Conservation (phyloP, 2,888 invertebrate species). For the Lacanobia oleracea region DNA sequence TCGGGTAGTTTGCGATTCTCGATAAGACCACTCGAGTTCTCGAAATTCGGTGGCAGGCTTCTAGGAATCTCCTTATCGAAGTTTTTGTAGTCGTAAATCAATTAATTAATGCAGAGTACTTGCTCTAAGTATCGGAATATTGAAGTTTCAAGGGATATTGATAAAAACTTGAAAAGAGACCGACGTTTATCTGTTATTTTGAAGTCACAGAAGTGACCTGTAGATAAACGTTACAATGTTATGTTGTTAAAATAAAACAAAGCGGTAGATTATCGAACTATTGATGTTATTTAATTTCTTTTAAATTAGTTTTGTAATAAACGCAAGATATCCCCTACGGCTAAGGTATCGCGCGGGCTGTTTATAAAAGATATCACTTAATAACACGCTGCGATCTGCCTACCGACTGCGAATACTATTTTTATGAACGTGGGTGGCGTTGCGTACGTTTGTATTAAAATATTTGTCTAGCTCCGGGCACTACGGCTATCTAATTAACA, state of each 20-base stretch:
- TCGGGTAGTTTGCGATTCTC: slow-evolving; percentile 47
- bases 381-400: slow-evolving; percentile 69
- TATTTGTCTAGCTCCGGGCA: slow-evolving; percentile 76
- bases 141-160: slow-evolving; percentile 16
- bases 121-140: slow-evolving; percentile 10
- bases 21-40: slow-evolving; percentile 43
- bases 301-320: slow-evolving; percentile 46
- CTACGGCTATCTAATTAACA: slow-evolving; percentile 67
- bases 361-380: slow-evolving; percentile 73
- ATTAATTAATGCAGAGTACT: slow-evolving; percentile 22
- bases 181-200: slow-evolving; percentile 44
- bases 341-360: slow-evolving; percentile 51
- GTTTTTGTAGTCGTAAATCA: slow-evolving; percentile 42
- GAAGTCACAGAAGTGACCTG: slow-evolving; percentile 42
- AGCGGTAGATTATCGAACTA: neutral
- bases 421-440: slow-evolving; percentile 80
- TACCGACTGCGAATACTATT: slow-evolving; percentile 73
- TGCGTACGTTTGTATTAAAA: slow-evolving; percentile 76
- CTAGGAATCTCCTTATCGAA: slow-evolving; percentile 46
- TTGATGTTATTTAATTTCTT: slow-evolving; percentile 42
- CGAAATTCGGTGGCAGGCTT: slow-evolving; percentile 35
- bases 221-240: slow-evolving; percentile 11
- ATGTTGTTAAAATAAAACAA: slow-evolving; percentile 20
- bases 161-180: slow-evolving; percentile 44
- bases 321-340: slow-evolving; percentile 54